Evolutionary conservation across 2,113 vertebrate species (phyloP), one percentile per base, ranked within the genome.

Genomic region (Malurus melanocephalus): DNA sequence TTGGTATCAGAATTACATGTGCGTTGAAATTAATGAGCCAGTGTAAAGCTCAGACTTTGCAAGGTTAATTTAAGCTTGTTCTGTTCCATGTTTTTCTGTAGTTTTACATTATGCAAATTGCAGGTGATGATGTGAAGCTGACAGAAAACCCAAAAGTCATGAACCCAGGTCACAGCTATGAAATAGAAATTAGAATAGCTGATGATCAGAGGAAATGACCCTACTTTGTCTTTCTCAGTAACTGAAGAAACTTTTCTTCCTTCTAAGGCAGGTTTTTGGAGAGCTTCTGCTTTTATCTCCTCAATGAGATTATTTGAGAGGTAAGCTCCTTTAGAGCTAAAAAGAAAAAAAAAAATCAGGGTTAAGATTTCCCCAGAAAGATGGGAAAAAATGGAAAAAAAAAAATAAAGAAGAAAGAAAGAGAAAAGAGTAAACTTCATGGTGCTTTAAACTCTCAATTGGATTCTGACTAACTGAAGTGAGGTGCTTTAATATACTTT

Each of bases 61-160:
- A 83, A 86, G n/a, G 49, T 87, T 85, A 76, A 78, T 76, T 88
- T 92, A 89, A 85, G 24, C 53, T 83, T 94, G 76, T 86, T 33
- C 16, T 80, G 7, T 32, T 38, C 35, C 0, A 0, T 61, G 52
- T 95, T 93, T 92, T 95, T 56, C 48, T 64, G 45, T 30, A 80
- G 59, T 89, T 94, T 95, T 82, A 93, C 79, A 89, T 93, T 84
- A 81, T 72, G 76, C 35, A 95, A 59, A 93, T 90, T 93, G 42
- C 40, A 59, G 84, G 62, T 69, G 89, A 77, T 86, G 56, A 83
- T 82, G 56, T 90, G 87, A 92, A 94, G 53, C 51, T 92, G 60
- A 68, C 15, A 5, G 56, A 88, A 95, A 90, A 81, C 13, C 51
- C 38, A 46, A 22, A 93, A 84, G 61, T 60, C 51, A 17, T 79